Percentiles rank a stretch among this genome's conserved stretches.
Conservation (phyloP, 2,113 vertebrate species). For the Seriola dumerili region DNA sequence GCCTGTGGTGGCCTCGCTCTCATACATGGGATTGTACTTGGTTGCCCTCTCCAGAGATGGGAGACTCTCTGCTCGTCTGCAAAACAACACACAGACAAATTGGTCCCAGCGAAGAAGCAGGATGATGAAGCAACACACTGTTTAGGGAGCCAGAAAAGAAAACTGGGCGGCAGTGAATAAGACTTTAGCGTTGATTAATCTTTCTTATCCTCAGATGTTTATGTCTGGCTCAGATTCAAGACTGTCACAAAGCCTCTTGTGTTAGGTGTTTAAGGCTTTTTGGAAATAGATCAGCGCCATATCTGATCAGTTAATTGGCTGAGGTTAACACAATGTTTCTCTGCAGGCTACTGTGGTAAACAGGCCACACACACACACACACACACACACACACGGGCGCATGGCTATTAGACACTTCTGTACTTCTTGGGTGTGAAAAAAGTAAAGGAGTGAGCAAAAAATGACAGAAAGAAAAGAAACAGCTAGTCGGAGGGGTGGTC, state of each 20-base stretch:
- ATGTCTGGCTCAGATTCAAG: conserved; percentile 3
- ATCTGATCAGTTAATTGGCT: conserved; percentile 51
- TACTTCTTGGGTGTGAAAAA: background rate
- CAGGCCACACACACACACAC: conserved; percentile 2
- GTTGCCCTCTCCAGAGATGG: conserved; percentile 91
- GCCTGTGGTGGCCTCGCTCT: conserved; percentile 88
- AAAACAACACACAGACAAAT: conserved; percentile 25
- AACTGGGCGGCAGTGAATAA: background rate
- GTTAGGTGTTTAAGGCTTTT: conserved; percentile 36
- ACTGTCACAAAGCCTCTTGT: conserved; percentile 33
- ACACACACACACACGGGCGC: conserved; percentile 6
- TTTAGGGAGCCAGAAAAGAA: background rate
- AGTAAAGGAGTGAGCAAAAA: background rate
- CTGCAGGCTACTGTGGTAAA: conserved; percentile 7
- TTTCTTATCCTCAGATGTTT: conserved; percentile 29
- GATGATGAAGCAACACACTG: background rate
- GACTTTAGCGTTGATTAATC: conserved; percentile 18
- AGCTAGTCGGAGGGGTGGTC: background rate
- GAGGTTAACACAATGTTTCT: conserved; percentile 36
- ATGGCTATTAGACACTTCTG: conserved; percentile 17
- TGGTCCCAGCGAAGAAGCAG: background rate
- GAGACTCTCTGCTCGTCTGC: conserved; percentile 88
- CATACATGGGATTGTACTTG: conserved; percentile 93
- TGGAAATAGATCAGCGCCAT: conserved; percentile 44
- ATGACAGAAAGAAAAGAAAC: conserved; percentile 1